Evolutionary conservation across 2,797 vertebrate species (phyloP).

Genomic region (Manis pentadactyla): DNA sequence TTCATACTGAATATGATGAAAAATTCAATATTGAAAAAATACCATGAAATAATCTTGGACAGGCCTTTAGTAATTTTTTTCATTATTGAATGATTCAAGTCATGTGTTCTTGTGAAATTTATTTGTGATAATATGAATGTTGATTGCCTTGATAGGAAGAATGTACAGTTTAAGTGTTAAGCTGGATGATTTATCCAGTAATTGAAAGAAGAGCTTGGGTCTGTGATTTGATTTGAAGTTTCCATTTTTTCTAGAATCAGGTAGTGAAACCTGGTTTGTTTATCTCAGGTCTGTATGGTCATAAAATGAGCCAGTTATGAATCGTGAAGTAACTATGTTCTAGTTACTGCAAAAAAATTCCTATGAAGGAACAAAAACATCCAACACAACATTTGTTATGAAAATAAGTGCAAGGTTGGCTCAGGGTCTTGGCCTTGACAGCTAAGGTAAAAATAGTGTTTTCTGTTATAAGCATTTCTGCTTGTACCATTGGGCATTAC

Average conservation of each 20-base stretch:
- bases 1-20: neutral
- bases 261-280: neutral
- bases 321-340: neutral
- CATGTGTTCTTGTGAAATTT: neutral
- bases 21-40: neutral
- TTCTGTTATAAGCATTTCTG: neutral
- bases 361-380: neutral
- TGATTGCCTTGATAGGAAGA: neutral
- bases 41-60: neutral
- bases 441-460: neutral
- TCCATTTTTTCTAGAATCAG: neutral
- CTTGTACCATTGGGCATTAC: neutral
- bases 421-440: neutral
- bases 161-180: neutral
- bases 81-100: neutral
- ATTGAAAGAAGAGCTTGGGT: conserved; percentile 9
- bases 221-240: neutral
- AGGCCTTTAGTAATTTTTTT: neutral
- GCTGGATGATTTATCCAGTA: neutral
- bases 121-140: neutral
- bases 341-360: neutral
- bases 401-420: neutral
- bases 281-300: neutral
- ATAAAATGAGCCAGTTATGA: neutral
- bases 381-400: neutral